A percentile compares a stretch with the other conserved stretches of the same genome.
phyloP scores from a whole-genome alignment of 2,797 vertebrate genomes.

The Enteromius unitaeniatus region DNA sequence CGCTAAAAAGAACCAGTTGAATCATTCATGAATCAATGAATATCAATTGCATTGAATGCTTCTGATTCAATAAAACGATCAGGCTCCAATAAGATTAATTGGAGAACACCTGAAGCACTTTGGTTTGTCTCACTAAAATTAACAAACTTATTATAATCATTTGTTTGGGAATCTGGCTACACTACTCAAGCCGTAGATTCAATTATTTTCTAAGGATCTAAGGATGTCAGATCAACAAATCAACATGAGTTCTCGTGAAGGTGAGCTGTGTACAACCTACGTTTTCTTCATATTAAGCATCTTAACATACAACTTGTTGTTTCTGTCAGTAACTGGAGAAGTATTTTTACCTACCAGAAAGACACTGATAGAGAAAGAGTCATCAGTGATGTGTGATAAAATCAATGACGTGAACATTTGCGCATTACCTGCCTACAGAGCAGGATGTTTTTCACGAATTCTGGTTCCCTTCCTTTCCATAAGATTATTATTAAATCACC shows the following conservation, averaged over 20 bases:
- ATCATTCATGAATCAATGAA: not conserved
- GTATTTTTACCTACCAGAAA: not conserved
- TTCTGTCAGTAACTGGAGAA: not conserved
- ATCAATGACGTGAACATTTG: not conserved
- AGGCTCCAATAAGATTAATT: too few species aligned
- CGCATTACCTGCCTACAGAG: not conserved
- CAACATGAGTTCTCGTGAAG: not conserved
- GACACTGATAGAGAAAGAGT: not conserved
- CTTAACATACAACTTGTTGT: not conserved
- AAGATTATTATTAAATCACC: constrained; percentile 73
- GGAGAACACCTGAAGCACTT: too few species aligned
- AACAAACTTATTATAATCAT: too few species aligned
- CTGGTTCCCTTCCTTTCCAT: constrained; percentile 37
- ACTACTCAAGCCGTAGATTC: too few species aligned
- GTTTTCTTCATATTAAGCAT: not conserved
- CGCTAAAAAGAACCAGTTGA: not conserved
- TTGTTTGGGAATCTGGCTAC: too few species aligned
- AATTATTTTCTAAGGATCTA: too few species aligned
- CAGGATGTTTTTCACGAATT: constrained; percentile 23
- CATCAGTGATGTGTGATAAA: constrained; percentile 9
- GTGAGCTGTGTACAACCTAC: not conserved
- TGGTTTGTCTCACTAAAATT: too few species aligned
- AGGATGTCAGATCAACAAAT: too few species aligned
- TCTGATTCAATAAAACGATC: too few species aligned
- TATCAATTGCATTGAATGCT: too few species aligned